Evolutionary conservation across 2,888 invertebrate genomes (phyloP).

Genomic region (Augiades crinisus): DNA sequence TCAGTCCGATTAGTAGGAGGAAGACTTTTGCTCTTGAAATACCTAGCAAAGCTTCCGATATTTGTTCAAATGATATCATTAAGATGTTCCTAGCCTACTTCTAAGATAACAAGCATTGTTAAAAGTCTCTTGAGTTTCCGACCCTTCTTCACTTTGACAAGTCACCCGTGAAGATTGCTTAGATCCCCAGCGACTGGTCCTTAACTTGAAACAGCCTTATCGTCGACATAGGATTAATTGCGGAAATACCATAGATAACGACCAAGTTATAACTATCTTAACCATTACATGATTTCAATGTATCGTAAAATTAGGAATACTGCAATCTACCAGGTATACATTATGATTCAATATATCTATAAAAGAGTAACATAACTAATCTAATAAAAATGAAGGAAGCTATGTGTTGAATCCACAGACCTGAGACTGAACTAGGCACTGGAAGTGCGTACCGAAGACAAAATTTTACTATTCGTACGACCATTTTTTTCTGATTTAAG

Average conservation of each 20-base stretch:
- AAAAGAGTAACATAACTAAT: too few species aligned
- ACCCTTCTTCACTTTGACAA: conserved; percentile 80
- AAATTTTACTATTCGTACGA: too few species aligned
- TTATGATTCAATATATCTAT: too few species aligned
- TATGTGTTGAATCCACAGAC: too few species aligned
- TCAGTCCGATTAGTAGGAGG: too few species aligned
- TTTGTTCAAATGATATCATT: conserved; percentile 77
- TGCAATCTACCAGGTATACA: too few species aligned
- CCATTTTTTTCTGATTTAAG: too few species aligned
- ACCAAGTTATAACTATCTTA: conserved; percentile 65
- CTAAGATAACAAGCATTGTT: conserved; percentile 81
- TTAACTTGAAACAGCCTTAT: conserved; percentile 78
- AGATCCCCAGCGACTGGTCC: conserved; percentile 75
- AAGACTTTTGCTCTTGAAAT: too few species aligned
- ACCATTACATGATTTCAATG: conserved; percentile 43
- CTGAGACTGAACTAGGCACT: too few species aligned
- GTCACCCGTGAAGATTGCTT: conserved; percentile 81
- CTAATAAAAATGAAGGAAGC: too few species aligned
- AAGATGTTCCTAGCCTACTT: conserved; percentile 71
- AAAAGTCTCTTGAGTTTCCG: conserved; percentile 77
- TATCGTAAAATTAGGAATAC: conserved; percentile 31
- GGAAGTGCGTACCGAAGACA: too few species aligned
- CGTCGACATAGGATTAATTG: conserved; percentile 76
- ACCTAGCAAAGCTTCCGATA: too few species aligned
- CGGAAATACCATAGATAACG: conserved; percentile 76